Evolutionary conservation across 2,797 vertebrate species (phyloP), one percentile per base, ranked within the genome.

Genomic region (Fistularia commersonii): DNA sequence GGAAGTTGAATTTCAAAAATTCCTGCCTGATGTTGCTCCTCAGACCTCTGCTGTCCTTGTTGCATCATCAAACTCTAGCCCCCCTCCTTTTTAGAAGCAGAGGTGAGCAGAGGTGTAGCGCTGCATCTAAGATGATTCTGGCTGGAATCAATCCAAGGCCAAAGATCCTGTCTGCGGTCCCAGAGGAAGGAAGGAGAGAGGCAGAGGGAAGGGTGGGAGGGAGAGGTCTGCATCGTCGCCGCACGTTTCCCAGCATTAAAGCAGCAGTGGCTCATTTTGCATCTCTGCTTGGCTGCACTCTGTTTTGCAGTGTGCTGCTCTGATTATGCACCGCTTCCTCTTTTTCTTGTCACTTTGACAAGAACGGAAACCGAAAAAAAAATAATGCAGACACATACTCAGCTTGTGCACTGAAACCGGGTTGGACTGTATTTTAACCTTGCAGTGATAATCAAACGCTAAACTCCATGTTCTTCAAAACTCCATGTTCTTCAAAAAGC

Each of bases 291-390:
- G 67, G 74, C 70, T 75, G 61, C 43, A 39, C 54, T 49, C 57
- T 45, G 49, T 41, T 50, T 49, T 57, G 45, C 49, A 55, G 36
- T 48, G 50, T 58, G 42, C 55, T 7, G 35, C 53, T 74, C 49
- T 80, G 79, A 84, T 82, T 83, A 77, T 59, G 71, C 72, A 43
- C 62, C 43, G 67, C 66, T 61, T 41, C 65, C 54, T 57, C n/a
- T n/a, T n/a, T n/a, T 54, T 66, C 32, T 57, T 76, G 50, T 53
- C 48, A 48, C 48, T n/a, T 9, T 1, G 53, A n/a, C 36, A 31
- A 9, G 7, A 8, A 39, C 36, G 31, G 36, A 50, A n/a, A n/a
- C n/a, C 23, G 23, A 40, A 8, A 40, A 8, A 12, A 6, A 7
- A 8, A 4, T 3, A 8, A 6, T 13, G 3, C n/a, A 9, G 13